Evolutionary conservation across 2,888 invertebrate species (phyloP).

Genomic region (Prenolepis imparis): DNA sequence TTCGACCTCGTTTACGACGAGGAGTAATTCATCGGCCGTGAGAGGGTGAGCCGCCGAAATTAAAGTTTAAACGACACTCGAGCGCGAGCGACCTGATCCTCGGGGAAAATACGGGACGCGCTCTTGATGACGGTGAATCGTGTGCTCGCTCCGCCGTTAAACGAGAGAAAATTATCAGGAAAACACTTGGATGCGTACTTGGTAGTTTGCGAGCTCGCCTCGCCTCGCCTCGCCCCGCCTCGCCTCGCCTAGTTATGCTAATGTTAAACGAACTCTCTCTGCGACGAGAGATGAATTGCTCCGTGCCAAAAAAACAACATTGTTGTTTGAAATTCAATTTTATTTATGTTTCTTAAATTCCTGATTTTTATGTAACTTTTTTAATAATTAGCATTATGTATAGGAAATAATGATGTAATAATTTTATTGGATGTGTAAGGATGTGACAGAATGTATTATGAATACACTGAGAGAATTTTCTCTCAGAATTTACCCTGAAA

Average conservation of each 20-base stretch:
- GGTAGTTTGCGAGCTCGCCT: neutral
- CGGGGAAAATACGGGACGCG: slow-evolving; percentile 35
- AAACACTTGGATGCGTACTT: slow-evolving; percentile 33
- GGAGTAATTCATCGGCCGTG: slow-evolving; percentile 67
- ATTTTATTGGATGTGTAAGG: neutral
- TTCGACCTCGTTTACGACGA: slow-evolving; percentile 70
- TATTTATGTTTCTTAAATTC: neutral
- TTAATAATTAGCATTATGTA: neutral
- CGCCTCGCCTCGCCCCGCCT: no score
- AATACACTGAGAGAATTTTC: no score
- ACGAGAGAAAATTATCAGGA: slow-evolving; percentile 60
- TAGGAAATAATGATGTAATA: neutral
- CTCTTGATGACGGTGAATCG: slow-evolving; percentile 30
- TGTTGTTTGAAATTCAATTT: slow-evolving; percentile 10
- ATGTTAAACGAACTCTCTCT: slow-evolving; percentile 10
- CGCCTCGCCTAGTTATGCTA: slow-evolving; percentile 29
- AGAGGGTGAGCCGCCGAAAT: slow-evolving; percentile 61
- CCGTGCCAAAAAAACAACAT: neutral
- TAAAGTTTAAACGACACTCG: slow-evolving; percentile 71
- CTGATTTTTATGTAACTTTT: neutral
- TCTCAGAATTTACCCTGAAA: no score
- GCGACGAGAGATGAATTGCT: slow-evolving; percentile 37
- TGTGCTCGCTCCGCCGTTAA: slow-evolving; percentile 49
- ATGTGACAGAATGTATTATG: neutral
- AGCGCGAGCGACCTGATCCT: slow-evolving; percentile 59